Evolutionary conservation across 2,888 invertebrate genomes (phyloP), one percentile per base, ranked within the genome.

Genomic region (Chelonus formosanus): DNA sequence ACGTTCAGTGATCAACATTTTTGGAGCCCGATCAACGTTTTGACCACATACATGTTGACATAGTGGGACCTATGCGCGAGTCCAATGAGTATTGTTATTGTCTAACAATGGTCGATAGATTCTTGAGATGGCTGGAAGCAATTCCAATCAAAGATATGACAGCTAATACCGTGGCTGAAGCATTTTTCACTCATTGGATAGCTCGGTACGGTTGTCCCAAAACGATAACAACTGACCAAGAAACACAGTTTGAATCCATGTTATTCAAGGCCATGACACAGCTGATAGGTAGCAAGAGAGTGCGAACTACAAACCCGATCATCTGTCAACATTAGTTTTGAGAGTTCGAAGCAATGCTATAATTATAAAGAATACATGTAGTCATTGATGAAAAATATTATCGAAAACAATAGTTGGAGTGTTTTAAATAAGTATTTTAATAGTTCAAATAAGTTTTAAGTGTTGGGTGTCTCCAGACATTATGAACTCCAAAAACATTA

Each of bases 31-130:
- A 69, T 43, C 63, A 55, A 5, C 70, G 80, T n/a, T 81, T 82
- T 66, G 70, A 72, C 4, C 78, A 81, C 60, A 68, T 82, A 7
- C 80, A 80, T 60, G 65, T 80, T 3, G 82, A 82, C 65, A 63
- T 84, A 5, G 74, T 82, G 0, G 79, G 79, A 36, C 78, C 80
- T 1, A 66, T 82, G n/a, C 78, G 77, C 35, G 35, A 60, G 4
- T 74, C 76, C 0, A 47, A 71, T 8, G 80, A 76, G 5, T 77
- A 68, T 60, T 65, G 71, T 3, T 84, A 84, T 62, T 75, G 75
- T 34, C 75, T 84, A 3, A 84, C 84, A 0, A 75, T 76, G 65
- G 69, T 78, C 3, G 78, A 80, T 55, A 60, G 80, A 10, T 75
- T 72, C 54, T 69, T 73, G 0, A 71, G 78, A 34, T 77, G 74